Conservation (phyloP, 2,797 vertebrate species). For the Pseudochromis fuscus region DNA sequence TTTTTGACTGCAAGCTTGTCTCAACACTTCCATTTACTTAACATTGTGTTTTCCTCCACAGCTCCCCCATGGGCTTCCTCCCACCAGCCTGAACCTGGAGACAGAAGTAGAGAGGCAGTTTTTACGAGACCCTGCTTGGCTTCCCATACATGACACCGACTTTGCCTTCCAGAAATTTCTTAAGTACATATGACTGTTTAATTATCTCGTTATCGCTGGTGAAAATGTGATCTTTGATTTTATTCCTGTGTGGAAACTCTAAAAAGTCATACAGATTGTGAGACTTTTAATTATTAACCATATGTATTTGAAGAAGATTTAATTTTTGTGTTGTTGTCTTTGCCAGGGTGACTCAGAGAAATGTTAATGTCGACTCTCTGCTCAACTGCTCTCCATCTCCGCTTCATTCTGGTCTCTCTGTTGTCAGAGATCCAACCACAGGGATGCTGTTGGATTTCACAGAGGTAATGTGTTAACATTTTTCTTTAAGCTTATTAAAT, state of each 20-base stretch:
- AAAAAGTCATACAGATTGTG: no score
- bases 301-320: background rate
- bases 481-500: no score
- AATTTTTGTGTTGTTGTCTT: constrained; percentile 9
- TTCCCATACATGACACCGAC: constrained; percentile 90
- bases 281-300: background rate
- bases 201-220: background rate
- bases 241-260: background rate
- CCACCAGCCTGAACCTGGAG: constrained; percentile 87
- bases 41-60: constrained; percentile 51
- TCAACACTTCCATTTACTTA: no score
- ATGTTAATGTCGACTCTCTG: constrained; percentile 83
- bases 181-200: constrained; percentile 77
- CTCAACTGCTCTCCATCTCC: constrained; percentile 80
- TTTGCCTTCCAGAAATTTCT: constrained; percentile 88
- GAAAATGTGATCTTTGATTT: background rate
- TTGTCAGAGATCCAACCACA: constrained; percentile 92
- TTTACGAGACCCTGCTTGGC: constrained; percentile 88
- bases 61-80: constrained; percentile 92
- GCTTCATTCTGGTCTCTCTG: constrained; percentile 89
- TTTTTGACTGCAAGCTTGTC: no score
- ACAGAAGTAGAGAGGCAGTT: constrained; percentile 89
- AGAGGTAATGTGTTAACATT: constrained; percentile 81
- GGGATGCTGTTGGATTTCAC: constrained; percentile 91
- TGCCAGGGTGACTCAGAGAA: constrained; percentile 83